Evolutionary conservation across 2,797 vertebrate species (phyloP).

Genomic region (Sphaeramia orbicularis): DNA sequence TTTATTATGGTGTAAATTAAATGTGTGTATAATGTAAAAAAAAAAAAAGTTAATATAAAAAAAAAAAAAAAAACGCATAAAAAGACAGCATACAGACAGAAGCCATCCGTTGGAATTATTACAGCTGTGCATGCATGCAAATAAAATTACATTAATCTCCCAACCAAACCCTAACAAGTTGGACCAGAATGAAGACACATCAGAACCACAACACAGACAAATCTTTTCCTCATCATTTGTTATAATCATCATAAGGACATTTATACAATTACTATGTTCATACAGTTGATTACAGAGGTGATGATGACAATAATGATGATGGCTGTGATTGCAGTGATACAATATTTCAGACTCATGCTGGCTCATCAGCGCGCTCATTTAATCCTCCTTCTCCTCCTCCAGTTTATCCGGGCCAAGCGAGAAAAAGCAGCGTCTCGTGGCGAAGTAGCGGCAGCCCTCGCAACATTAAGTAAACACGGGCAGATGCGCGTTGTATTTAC

Average conservation of each 20-base stretch:
- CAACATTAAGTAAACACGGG: conserved; percentile 53
- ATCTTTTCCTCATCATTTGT: conserved; percentile 4
- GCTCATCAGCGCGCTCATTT: conserved; percentile 32
- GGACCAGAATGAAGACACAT: neutral
- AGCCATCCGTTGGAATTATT: conserved; percentile 20
- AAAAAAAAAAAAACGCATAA: no score
- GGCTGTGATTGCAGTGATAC: conserved; percentile 48
- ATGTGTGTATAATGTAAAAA: no score
- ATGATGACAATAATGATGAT: conserved; percentile 38
- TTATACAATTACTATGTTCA: conserved; percentile 30
- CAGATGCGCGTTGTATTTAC: conserved; percentile 38
- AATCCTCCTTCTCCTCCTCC: conserved; percentile 21
- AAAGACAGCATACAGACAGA: conserved; percentile 12
- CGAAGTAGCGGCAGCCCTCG: conserved; percentile 42
- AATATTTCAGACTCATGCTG: conserved; percentile 36
- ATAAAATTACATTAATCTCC: conserved; percentile 46
- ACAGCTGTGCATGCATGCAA: conserved; percentile 2
- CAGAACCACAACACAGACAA: conserved; percentile 1
- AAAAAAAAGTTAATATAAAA: no score
- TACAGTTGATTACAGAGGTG: conserved; percentile 22
- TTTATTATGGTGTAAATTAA: no score
- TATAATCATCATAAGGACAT: conserved; percentile 16
- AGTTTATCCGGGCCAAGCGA: neutral
- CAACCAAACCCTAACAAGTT: conserved; percentile 14
- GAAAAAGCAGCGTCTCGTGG: neutral